Evolutionary conservation across 2,113 vertebrate species (phyloP), one percentile per base, ranked within the genome.

Genomic region (Gymnogyps californianus): DNA sequence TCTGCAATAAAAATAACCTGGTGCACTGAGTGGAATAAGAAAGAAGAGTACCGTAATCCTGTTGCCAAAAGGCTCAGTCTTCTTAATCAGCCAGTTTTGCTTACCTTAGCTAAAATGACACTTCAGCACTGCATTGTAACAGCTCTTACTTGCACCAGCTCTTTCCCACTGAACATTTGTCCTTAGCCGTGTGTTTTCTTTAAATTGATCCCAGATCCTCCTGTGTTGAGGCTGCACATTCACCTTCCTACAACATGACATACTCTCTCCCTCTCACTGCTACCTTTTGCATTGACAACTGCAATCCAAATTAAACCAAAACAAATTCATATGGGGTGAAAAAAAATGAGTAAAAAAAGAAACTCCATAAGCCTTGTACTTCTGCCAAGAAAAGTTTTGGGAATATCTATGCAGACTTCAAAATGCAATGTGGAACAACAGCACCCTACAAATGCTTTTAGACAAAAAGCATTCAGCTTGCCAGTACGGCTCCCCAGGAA

Each of bases 291-390:
- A 24, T 7, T 26, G 59, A 72, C 40, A 93, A 79, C 59, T 34
- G 51, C 36, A 64, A 65, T 21, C 31, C 81, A 61, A 84, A 76
- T 34, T 24, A 65, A 88, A 89, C 16, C 19, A 46, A 57, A 74
- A 34, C 49, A 52, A 44, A 46, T 28, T 65, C 40, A 32, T 3
- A 20, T 0, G 4, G 5, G 18, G 29, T 52, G 49, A 12, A 31
- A 58, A 46, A 46, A 74, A 44, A 22, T 0, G 9, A 71, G 32
- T 13, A 25, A 49, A 34, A 10, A 2, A 64, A 57, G 46, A 57
- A 85, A 76, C 26, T 22, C 52, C 11, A 0, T 13, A 76, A 71
- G 58, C 25, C 54, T 65, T 0, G 0, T n/a, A 44, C 31, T 67
- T 87, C 34, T 62, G 65, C 42, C 44, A 76, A 51, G 54, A 32